Conservation (phyloP, 2,888 invertebrate species). For the Tenthredo amoena region DNA sequence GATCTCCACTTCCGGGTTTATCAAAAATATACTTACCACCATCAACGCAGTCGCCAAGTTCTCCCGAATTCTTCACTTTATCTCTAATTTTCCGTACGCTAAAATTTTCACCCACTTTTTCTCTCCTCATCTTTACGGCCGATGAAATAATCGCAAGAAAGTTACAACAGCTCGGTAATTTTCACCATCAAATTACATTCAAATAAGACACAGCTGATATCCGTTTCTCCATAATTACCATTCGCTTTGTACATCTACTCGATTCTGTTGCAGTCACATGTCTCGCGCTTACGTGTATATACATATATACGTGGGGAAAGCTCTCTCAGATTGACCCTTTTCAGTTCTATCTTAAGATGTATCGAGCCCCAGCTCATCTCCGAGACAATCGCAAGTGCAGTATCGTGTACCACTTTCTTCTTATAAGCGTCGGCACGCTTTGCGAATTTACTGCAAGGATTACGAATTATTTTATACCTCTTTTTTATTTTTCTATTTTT, state of each 20-base stretch:
- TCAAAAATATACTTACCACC: neutral
- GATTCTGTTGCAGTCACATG: neutral
- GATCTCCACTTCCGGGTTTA: neutral
- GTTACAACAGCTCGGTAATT: neutral
- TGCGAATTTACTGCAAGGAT: neutral
- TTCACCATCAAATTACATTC: neutral
- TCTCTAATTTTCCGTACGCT: neutral
- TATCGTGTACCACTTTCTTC: slow-evolving; percentile 36
- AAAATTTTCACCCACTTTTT: neutral
- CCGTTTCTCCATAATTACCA: neutral
- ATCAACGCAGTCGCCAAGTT: neutral
- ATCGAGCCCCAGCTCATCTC: slow-evolving; percentile 17
- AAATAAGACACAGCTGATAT: neutral
- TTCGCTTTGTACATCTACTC: neutral
- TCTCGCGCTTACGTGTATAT: neutral
- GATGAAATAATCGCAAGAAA: neutral
- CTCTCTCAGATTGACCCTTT: slow-evolving; percentile 23
- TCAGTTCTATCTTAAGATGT: neutral
- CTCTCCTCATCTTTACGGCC: neutral
- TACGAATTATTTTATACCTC: neutral
- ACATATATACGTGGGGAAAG: slow-evolving; percentile 15
- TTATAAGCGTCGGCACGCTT: neutral
- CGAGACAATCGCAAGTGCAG: slow-evolving; percentile 30
- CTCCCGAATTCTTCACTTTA: neutral
- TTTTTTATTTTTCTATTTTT: neutral